phyloP scores from a whole-genome alignment of 2,888 invertebrate genomes.

The Protophormia terraenovae region DNA sequence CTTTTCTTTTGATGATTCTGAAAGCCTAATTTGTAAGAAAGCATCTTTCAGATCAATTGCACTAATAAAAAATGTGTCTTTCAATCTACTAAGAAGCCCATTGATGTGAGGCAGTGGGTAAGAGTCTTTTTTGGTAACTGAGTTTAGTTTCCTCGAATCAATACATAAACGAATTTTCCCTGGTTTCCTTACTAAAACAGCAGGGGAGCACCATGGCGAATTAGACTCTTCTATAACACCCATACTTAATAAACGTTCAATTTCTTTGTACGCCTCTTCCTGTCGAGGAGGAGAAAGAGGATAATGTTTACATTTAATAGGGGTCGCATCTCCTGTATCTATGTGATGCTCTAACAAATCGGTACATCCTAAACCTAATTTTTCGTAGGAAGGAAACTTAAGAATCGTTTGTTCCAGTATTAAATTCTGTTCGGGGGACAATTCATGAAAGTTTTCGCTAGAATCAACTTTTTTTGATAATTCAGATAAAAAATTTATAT shows the following conservation, averaged over 20 bases:
- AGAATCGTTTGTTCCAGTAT: neutral
- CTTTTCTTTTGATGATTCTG: too few relatives aligned
- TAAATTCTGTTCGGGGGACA: neutral
- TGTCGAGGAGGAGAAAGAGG: slow-evolving; percentile 55
- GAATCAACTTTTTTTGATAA: neutral
- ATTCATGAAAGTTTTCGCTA: slow-evolving; percentile 3
- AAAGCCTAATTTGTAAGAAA: too few relatives aligned
- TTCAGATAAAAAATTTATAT: neutral
- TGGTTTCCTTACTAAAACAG: too few relatives aligned
- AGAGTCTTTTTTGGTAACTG: neutral
- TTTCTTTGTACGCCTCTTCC: too few relatives aligned
- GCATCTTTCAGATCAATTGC: too few relatives aligned
- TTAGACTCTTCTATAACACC: too few relatives aligned
- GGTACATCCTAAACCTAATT: neutral
- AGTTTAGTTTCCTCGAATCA: neutral
- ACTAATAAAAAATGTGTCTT: too few relatives aligned
- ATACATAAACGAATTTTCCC: too few relatives aligned
- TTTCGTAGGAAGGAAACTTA: slow-evolving; percentile 24
- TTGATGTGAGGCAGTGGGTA: neutral
- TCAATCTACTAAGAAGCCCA: too few relatives aligned
- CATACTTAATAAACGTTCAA: too few relatives aligned
- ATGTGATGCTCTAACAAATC: neutral
- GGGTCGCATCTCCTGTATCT: too few relatives aligned
- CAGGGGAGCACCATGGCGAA: too few relatives aligned
- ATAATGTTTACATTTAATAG: slow-evolving; percentile 24